Percentiles rank a stretch among this genome's conserved stretches.
phyloP scores from a whole-genome alignment of 2,113 vertebrate genomes.

The Platanista minor region DNA sequence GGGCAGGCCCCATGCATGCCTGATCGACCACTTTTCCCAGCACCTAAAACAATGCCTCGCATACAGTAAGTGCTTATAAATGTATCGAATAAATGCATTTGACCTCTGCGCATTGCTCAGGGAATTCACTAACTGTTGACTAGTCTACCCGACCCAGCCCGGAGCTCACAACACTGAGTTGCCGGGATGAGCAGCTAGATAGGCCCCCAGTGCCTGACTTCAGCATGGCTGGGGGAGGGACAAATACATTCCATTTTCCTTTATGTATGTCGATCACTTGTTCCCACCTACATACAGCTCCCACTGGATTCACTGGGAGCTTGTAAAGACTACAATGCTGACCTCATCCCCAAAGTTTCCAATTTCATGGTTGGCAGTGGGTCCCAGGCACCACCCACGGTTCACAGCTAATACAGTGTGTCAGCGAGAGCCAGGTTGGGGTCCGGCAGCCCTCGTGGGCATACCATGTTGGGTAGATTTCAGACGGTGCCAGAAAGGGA shows the following conservation, averaged over 20 bases:
- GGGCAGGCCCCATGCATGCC: background rate
- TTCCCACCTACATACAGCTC: background rate
- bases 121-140: background rate
- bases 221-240: no score
- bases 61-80: background rate
- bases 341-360: background rate
- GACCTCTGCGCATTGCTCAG: background rate
- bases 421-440: background rate
- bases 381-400: no score
- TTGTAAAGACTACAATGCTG: no score
- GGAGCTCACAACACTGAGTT: no score
- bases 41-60: background rate
- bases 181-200: background rate
- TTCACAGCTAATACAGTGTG: background rate
- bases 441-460: rapidly evolving
- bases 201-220: background rate
- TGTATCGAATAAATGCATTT: background rate
- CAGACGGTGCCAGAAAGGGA: background rate
- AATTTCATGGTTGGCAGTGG: background rate
- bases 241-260: no score
- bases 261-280: no score
- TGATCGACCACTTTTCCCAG: background rate
- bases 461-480: no score
- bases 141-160: background rate
- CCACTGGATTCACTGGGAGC: background rate